These are phyloP conservation scores for Smithornis capensis DNA, from an alignment of 2,113 vertebrate genomes.

Conservation along the genomic window DNA sequence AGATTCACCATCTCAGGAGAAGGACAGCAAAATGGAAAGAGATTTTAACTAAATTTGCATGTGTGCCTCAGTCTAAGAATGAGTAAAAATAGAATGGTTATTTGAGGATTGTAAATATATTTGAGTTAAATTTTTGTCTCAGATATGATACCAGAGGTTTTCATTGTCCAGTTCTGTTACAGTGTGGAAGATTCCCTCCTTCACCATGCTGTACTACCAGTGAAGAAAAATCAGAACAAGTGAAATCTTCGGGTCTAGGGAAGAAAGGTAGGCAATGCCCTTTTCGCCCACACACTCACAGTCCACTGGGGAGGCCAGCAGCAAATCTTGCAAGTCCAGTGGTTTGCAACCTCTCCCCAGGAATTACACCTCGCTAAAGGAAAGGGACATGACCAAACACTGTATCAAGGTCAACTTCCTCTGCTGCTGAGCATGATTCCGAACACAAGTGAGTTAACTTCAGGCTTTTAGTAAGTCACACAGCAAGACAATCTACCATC, in stretches of 20 bases:
- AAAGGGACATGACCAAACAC: neutral
- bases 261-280: neutral
- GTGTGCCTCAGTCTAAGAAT: neutral
- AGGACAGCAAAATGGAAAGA: neutral
- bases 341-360: neutral
- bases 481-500: neutral
- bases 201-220: rapidly evolving
- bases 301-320: neutral
- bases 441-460: neutral
- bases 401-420: neutral
- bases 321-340: neutral
- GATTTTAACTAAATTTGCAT: neutral
- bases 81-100: neutral
- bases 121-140: neutral
- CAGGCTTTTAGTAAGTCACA: neutral
- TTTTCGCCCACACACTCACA: rapidly evolving
- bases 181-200: neutral
- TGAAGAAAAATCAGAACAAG: neutral
- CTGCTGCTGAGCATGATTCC: neutral
- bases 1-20: neutral
- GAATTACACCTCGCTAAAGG: neutral
- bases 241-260: neutral
- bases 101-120: neutral
- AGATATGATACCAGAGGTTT: neutral
- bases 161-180: neutral